Percentiles rank a stretch among this genome's conserved stretches.
These are phyloP conservation scores for Cinclus mexicanus DNA, from an alignment of 2,113 vertebrate genomes.

Conservation along the genomic window DNA sequence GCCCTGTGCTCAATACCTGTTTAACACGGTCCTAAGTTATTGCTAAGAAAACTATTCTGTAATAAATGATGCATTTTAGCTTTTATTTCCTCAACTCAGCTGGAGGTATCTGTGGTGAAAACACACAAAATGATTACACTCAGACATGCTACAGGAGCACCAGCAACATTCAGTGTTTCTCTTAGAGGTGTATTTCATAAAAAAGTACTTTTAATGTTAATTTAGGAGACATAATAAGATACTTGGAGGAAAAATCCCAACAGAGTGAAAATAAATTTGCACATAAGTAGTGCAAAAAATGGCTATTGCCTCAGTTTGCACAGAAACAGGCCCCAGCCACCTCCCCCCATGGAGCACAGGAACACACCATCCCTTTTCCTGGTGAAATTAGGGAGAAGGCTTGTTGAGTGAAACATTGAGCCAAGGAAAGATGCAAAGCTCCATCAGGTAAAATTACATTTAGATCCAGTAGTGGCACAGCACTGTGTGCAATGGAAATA, in stretches of 20 bases:
- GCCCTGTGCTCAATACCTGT: neutral
- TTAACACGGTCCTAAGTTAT: neutral
- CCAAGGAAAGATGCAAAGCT: neutral
- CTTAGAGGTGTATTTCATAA: neutral
- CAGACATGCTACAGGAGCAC: neutral
- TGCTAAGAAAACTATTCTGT: neutral
- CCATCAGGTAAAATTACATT: neutral
- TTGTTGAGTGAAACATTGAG: neutral
- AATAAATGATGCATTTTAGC: neutral
- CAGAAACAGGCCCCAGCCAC: neutral
- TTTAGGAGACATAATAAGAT: neutral
- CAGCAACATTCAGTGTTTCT: neutral
- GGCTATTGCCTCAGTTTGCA: neutral
- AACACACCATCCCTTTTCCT: neutral
- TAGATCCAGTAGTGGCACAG: neutral
- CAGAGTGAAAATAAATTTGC: neutral
- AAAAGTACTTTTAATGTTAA: neutral
- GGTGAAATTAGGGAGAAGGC: accelerated
- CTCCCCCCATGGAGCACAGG: neutral
- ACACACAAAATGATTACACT: neutral
- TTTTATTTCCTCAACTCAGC: neutral
- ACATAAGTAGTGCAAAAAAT: neutral
- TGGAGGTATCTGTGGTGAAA: neutral
- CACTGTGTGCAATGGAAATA: neutral
- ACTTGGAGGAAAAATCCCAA: neutral